Base-by-base conservation (phyloP, 2,888 invertebrate genomes). In the Eupithecia vulgata region DNA sequence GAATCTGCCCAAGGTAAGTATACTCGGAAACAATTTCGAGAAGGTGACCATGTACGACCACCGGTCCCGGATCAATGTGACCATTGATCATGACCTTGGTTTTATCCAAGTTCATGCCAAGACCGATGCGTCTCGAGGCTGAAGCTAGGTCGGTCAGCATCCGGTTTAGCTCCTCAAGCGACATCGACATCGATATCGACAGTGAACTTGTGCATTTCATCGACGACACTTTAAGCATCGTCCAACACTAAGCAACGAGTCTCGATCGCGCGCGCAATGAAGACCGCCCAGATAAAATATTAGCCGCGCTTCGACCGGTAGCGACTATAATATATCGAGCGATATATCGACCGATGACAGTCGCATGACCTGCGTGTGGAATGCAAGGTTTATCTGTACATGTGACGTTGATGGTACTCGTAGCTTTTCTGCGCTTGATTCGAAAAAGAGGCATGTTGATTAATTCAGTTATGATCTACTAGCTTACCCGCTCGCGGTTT, bases 221-320 rank as follows among this genome's bases (percentile, higher is more conserved):
- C 57, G 57, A 57, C 57, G 57, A 57, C 25, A 21, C 0, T 62
- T 52, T 59, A 68, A 37, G 8, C 52, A 37, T 70, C 40, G 45
- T 78, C 76, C 88, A 82, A 77, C 86, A 67, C 87, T 87, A 85
- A 64, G 77, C 80, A 83, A 82, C 88, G 78, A 83, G 86, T 82
- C 86, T 83, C 85, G 87, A 88, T 88, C 85, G 81, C 82, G 79
- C 78, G 81, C 79, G 91, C 92, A 92, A 93, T 94, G 92, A 93
- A 93, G 93, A 93, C 91, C 90, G 91, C 92, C 90, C 91, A 87
- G 90, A 91, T 93, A 92, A 93, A 92, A 92, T 93, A 94, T 92
- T 90, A 90, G 87, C 90, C 86, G 88, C 89, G 88, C 87, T 88
- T 88, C 83, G 81, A 82, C 87, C 92, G 87, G 93, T 91, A 92